Evolutionary conservation across 2,888 invertebrate species (phyloP).

Genomic region (Pherbina coryleti): DNA sequence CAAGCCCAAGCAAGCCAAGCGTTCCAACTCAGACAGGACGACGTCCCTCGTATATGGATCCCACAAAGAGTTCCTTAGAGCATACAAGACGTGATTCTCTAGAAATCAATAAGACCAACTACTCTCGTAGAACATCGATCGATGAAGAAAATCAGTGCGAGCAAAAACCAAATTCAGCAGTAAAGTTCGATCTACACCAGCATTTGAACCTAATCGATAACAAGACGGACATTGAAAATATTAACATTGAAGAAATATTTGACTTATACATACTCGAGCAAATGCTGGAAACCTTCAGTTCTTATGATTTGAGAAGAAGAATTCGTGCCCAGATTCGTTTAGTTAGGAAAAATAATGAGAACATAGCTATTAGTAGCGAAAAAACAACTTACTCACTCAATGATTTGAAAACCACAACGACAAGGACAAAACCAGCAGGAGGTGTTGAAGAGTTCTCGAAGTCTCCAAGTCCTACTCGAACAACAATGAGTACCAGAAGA

Average conservation of each 20-base stretch:
- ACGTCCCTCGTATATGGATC: constrained; percentile 69
- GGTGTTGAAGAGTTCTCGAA: too few relatives aligned
- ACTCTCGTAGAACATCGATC: constrained; percentile 61
- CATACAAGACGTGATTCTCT: constrained; percentile 67
- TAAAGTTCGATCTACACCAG: constrained; percentile 79
- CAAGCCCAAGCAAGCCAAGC: constrained; percentile 36
- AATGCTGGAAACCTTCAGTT: constrained; percentile 81
- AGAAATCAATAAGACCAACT: constrained; percentile 64
- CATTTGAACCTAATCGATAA: constrained; percentile 72
- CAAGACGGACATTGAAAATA: constrained; percentile 70
- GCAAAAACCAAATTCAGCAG: constrained; percentile 70
- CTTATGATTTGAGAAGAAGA: constrained; percentile 82
- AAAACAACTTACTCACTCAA: constrained; percentile 33
- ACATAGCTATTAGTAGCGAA: constrained; percentile 55
- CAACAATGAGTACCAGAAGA: background rate
- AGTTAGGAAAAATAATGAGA: constrained; percentile 77
- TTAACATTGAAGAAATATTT: constrained; percentile 80
- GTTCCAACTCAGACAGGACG: constrained; percentile 48
- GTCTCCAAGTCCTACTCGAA: background rate
- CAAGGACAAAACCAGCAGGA: constrained; percentile 11
- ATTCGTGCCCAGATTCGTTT: constrained; percentile 83
- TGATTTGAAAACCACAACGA: constrained; percentile 42
- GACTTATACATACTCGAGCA: constrained; percentile 79
- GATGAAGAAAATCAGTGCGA: constrained; percentile 67
- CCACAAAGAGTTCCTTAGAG: constrained; percentile 67